A percentile compares a stretch with the other conserved stretches of the same genome.
These are phyloP conservation scores for Gallirallus australis DNA, from an alignment of 2,797 vertebrate species.

Conservation along the genomic window DNA sequence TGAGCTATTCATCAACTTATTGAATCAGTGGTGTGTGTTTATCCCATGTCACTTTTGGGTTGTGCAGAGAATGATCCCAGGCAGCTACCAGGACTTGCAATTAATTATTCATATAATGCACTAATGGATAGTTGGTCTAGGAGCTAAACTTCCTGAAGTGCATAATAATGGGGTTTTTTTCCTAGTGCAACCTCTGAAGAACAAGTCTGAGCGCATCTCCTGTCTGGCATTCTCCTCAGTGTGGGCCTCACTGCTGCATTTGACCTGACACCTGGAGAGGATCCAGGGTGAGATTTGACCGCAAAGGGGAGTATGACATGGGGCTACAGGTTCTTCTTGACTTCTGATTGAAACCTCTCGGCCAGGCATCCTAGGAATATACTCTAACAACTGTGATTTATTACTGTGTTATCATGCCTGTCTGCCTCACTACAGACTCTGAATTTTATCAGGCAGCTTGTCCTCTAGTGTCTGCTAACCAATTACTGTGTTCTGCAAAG, in stretches of 20 bases:
- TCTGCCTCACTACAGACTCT: conserved; percentile 54
- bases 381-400: conserved; percentile 64
- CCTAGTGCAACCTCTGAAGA: not conserved
- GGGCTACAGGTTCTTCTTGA: conserved; percentile 38
- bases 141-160: conserved; percentile 8
- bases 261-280: conserved; percentile 23
- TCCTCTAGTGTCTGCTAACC: conserved; percentile 56
- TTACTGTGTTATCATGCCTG: conserved; percentile 58
- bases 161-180: not conserved
- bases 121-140: not conserved
- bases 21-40: not conserved
- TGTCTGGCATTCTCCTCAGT: not conserved
- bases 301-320: not conserved
- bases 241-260: not conserved
- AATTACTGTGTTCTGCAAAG: conserved; percentile 60
- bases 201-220: not conserved
- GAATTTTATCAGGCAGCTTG: conserved; percentile 62
- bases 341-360: conserved; percentile 52
- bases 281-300: not conserved
- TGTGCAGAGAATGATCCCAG: not conserved
- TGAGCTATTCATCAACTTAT: not conserved
- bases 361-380: conserved; percentile 35
- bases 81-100: not conserved
- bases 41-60: not conserved
- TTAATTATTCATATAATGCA: not conserved